Evolutionary conservation across 2,113 vertebrate genomes (phyloP).

Genomic region (Nycticebus coucang): DNA sequence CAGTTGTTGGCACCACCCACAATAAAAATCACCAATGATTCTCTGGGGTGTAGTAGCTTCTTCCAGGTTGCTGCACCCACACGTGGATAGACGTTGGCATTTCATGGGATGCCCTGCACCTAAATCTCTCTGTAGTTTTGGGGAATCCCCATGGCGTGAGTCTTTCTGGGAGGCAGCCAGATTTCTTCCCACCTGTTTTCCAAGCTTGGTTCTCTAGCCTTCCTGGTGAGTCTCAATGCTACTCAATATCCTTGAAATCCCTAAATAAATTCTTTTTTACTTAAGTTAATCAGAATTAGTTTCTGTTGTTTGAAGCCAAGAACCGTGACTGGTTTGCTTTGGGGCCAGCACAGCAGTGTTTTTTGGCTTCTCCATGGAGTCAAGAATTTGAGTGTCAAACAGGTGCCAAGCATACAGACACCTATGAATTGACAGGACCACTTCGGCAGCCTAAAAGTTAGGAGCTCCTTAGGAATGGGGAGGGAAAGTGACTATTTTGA

Average conservation of each 20-base stretch:
- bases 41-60: not conserved
- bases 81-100: not conserved
- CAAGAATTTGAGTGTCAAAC: not conserved
- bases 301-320: slow-evolving; percentile 47
- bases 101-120: not conserved
- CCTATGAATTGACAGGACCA: not conserved
- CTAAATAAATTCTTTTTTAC: slow-evolving; percentile 24
- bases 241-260: slow-evolving; percentile 4
- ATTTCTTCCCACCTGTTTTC: not conserved
- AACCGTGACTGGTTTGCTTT: not conserved
- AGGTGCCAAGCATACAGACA: not conserved
- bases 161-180: not conserved
- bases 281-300: slow-evolving; percentile 5
- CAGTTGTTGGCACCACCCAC: not conserved
- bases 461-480: not conserved
- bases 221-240: not conserved
- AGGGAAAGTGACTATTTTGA: not conserved
- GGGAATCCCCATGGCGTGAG: not conserved
- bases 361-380: not conserved
- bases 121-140: not conserved
- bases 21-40: not conserved
- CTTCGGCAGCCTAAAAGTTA: not conserved
- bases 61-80: not conserved
- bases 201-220: not conserved
- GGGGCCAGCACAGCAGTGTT: not conserved